Percentiles rank a stretch among this genome's conserved stretches.
Evolutionary conservation across 2,797 vertebrate genomes (phyloP).

Genomic region (Ictinia mississippiensis): DNA sequence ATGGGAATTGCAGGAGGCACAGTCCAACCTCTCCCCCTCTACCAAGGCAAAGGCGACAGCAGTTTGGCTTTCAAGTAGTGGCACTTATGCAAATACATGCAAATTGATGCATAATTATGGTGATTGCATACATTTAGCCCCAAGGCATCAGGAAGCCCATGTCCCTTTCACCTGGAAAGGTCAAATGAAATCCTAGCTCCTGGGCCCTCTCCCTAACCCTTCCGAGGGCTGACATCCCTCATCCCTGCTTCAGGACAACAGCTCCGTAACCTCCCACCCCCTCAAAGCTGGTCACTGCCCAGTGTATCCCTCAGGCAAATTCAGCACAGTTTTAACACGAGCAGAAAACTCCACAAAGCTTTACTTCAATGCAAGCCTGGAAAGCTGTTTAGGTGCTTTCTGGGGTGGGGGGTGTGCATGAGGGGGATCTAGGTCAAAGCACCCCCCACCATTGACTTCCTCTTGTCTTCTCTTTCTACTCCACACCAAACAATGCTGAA

Average conservation of each 20-base stretch:
- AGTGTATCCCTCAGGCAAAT: background rate
- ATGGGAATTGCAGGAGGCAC: background rate
- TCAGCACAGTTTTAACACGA: background rate
- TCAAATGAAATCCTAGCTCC: background rate
- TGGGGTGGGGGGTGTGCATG: fast-evolving
- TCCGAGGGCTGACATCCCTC: background rate
- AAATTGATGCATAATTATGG: conserved; percentile 23
- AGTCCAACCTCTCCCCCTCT: background rate
- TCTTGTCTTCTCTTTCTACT: background rate
- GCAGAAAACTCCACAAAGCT: background rate
- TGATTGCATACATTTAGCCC: conserved; percentile 10
- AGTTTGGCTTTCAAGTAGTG: background rate
- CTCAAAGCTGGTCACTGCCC: background rate
- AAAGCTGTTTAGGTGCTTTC: background rate
- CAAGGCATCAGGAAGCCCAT: background rate
- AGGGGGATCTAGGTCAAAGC: background rate
- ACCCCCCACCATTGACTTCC: fast-evolving
- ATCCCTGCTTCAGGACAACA: background rate
- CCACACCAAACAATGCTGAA: background rate
- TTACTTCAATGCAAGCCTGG: background rate
- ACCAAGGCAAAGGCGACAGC: conserved; percentile 17
- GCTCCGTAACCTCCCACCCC: background rate
- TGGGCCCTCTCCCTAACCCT: background rate
- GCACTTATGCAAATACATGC: conserved; percentile 43
- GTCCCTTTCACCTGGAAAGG: background rate